Evolutionary conservation across 2,113 vertebrate species (phyloP).

Genomic region (Gymnogyps californianus): DNA sequence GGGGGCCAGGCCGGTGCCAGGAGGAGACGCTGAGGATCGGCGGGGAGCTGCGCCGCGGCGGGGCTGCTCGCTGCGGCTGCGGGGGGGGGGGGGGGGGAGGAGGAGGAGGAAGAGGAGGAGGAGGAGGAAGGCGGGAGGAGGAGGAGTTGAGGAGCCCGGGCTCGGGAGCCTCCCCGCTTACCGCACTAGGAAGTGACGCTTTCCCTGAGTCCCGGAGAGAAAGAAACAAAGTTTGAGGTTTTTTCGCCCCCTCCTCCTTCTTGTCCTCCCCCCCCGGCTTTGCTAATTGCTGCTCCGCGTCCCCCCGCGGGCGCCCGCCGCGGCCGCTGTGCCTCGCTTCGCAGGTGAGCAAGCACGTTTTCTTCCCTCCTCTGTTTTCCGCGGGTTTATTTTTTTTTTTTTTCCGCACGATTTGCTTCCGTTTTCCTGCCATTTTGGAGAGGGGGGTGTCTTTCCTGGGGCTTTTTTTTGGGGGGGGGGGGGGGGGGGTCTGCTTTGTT

Average conservation of each 20-base stretch:
- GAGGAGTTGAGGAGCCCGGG: constrained; percentile 52
- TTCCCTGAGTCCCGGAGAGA: constrained; percentile 67
- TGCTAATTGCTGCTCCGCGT: not conserved
- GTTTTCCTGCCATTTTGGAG: constrained; percentile 29
- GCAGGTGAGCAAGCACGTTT: not conserved
- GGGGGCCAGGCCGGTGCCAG: not conserved
- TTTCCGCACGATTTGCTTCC: not conserved
- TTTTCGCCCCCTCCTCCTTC: not conserved
- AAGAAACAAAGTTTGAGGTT: constrained; percentile 69
- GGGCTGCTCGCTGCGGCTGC: not conserved
- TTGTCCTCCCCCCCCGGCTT: too few species aligned
- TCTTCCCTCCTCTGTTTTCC: not conserved
- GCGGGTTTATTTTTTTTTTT: not conserved
- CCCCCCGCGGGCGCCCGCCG: not conserved
- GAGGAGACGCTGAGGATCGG: not conserved
- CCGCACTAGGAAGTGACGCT: constrained; percentile 79
- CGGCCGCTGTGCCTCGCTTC: not conserved
- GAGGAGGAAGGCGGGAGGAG: not conserved
- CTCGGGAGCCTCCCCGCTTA: constrained; percentile 49
- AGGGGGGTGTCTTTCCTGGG: not conserved
- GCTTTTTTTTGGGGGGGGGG: not conserved
- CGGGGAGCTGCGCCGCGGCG: not conserved
- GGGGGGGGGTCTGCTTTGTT: not conserved
- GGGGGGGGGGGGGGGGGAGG: not conserved
- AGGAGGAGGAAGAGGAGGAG: too few species aligned